A percentile compares a stretch with the other conserved stretches of the same genome.
phyloP scores from a whole-genome alignment of 2,888 invertebrate genomes.

The Stenolophus ochropezus region DNA sequence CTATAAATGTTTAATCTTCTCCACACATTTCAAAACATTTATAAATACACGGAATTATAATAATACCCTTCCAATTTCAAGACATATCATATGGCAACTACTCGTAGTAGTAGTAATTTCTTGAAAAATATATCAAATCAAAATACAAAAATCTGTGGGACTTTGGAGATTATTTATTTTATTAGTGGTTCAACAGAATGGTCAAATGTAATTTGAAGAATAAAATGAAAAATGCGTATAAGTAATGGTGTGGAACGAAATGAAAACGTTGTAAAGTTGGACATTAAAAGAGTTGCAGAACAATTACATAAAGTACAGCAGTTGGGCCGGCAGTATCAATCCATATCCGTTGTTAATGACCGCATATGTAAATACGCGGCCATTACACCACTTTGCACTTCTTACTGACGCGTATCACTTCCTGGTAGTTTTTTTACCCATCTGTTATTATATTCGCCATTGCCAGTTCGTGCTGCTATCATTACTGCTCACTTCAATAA shows the following conservation, averaged over 20 bases:
- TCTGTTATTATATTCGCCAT: constrained; percentile 38
- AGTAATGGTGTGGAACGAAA: background rate
- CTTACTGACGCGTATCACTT: constrained; percentile 50
- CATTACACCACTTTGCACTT: constrained; percentile 56
- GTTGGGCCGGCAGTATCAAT: background rate
- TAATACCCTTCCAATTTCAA: too few species aligned
- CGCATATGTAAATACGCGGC: constrained; percentile 26
- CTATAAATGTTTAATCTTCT: too few species aligned
- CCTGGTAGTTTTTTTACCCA: constrained; percentile 28
- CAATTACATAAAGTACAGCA: background rate
- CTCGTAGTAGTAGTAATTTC: too few species aligned
- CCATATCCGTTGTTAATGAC: constrained; percentile 52
- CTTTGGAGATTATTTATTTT: too few species aligned
- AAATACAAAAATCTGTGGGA: too few species aligned
- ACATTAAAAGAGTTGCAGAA: background rate
- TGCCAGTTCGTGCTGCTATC: constrained; percentile 3
- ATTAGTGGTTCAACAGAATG: too few species aligned
- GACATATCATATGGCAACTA: too few species aligned
- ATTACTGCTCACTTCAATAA: constrained; percentile 28
- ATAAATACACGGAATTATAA: too few species aligned
- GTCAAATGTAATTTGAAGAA: too few species aligned
- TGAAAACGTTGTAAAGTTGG: background rate
- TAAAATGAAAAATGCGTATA: too few species aligned
- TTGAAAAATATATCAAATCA: too few species aligned
- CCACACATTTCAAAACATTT: too few species aligned